These are phyloP conservation scores for Clusia tigrina DNA, from an alignment of 2,888 invertebrate species.

Conservation along the genomic window DNA sequence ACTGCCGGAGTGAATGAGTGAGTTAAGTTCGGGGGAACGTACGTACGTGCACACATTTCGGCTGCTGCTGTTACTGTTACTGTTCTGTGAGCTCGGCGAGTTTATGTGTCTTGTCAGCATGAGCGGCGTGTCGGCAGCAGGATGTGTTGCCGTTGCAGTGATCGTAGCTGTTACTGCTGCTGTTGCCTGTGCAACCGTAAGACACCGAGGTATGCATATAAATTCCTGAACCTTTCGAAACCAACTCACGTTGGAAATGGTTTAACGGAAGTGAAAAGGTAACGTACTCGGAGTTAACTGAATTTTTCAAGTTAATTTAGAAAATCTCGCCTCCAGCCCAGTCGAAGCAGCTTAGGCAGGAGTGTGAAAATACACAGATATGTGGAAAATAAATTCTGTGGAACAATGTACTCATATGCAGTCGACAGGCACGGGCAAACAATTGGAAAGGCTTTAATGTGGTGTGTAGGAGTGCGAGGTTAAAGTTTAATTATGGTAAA, in stretches of 20 bases:
- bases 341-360: too few relatives aligned
- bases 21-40: background rate
- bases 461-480: too few relatives aligned
- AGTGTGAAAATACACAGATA: too few relatives aligned
- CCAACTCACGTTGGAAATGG: background rate
- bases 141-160: background rate
- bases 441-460: too few relatives aligned
- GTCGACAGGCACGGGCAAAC: too few relatives aligned
- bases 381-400: too few relatives aligned
- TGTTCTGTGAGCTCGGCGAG: background rate
- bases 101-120: background rate
- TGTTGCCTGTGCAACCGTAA: background rate
- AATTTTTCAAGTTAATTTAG: slow-evolving; percentile 3
- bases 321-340: too few relatives aligned
- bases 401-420: too few relatives aligned
- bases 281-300: background rate
- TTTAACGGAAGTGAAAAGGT: slow-evolving; percentile 2
- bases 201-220: background rate
- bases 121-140: background rate
- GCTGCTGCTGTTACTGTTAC: background rate
- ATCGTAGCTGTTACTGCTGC: background rate
- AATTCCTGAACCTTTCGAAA: background rate
- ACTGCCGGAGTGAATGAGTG: background rate
- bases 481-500: too few relatives aligned
- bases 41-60: background rate